A percentile compares a stretch with the other conserved stretches of the same genome.
These are phyloP conservation scores for Manis crassicaudata DNA, from an alignment of 2,797 vertebrate genomes.

Conservation along the genomic window DNA sequence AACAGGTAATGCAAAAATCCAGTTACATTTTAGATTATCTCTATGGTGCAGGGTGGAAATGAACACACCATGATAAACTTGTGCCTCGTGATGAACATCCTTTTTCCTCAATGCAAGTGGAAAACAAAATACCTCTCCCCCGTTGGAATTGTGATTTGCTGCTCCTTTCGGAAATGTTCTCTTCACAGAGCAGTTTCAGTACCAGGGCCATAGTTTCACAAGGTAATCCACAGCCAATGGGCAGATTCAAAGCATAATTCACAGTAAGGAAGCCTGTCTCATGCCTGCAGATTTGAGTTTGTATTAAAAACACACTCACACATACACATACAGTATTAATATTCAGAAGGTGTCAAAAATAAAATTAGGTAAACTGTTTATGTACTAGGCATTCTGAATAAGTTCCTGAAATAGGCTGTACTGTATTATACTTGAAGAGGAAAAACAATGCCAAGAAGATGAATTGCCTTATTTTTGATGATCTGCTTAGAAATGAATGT, in stretches of 20 bases:
- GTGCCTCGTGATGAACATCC: background rate
- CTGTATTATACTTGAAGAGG: background rate
- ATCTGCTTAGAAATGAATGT: background rate
- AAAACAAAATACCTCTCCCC: background rate
- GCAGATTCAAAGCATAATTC: background rate
- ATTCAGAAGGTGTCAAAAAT: background rate
- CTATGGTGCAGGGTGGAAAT: background rate
- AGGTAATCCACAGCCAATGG: background rate
- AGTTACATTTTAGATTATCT: conserved; percentile 9
- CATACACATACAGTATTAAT: background rate
- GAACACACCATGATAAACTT: background rate
- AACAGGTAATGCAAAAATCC: conserved; percentile 6
- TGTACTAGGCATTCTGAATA: background rate
- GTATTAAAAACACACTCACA: background rate
- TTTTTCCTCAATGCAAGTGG: background rate
- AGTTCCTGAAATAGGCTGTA: background rate
- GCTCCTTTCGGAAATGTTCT: background rate
- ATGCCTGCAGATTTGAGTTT: background rate
- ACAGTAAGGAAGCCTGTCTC: background rate
- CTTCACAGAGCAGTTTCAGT: background rate
- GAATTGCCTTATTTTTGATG: background rate
- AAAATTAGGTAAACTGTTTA: background rate
- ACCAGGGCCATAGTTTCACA: background rate
- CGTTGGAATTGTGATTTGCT: background rate
- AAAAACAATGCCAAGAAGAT: background rate